A percentile compares a stretch with the other conserved stretches of the same genome.
Conservation (phyloP, 2,797 vertebrate genomes). For the Tadarida brasiliensis region DNA sequence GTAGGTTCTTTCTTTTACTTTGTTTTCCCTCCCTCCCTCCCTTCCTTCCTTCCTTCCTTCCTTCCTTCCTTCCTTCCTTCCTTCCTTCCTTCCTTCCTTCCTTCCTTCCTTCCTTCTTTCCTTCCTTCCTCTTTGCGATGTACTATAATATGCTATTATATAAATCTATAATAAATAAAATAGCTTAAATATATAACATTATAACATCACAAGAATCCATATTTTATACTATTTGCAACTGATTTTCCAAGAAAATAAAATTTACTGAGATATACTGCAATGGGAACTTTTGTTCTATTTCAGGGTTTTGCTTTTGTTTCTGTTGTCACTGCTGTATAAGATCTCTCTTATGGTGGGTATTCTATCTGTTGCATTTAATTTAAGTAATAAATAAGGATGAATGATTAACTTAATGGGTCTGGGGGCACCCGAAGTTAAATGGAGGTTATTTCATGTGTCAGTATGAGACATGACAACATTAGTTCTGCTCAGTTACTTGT, state of each 20-base stretch:
- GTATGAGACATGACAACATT: slow-evolving; percentile 63
- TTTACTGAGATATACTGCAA: neutral
- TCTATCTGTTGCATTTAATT: slow-evolving; percentile 57
- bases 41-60: neutral
- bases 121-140: neutral
- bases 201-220: neutral
- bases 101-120: neutral
- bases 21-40: neutral
- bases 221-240: slow-evolving; percentile 11
- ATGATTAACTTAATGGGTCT: slow-evolving; percentile 64
- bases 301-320: neutral
- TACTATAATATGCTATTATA: neutral
- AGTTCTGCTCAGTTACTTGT: slow-evolving; percentile 70
- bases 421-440: slow-evolving; percentile 43
- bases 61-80: neutral
- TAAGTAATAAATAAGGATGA: slow-evolving; percentile 71
- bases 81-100: neutral
- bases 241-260: neutral
- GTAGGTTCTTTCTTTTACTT: neutral
- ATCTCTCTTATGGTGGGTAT: neutral
- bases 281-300: neutral
- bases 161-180: neutral
- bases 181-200: neutral
- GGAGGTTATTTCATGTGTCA: slow-evolving; percentile 73
- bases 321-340: neutral